These are phyloP conservation scores for Drosophila teissieri DNA, from an alignment of 1,140 invertebrate genomes.

Conservation along the genomic window DNA sequence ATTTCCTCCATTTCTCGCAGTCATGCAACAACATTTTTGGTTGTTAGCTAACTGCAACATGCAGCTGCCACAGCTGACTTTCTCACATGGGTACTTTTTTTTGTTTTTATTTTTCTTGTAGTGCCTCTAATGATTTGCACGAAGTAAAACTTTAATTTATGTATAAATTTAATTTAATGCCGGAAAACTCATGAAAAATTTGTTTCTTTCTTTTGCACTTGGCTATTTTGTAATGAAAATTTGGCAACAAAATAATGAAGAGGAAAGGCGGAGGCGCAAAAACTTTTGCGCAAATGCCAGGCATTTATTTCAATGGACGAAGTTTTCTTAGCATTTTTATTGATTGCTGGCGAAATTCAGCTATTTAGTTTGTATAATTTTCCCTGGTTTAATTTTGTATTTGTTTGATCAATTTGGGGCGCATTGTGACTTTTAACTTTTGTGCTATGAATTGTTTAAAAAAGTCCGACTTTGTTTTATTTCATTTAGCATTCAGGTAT, in stretches of 20 bases:
- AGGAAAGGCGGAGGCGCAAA: conserved; percentile 24
- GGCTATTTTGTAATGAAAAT: conserved; percentile 64
- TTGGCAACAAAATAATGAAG: conserved; percentile 27
- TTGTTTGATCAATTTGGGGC: conserved; percentile 31
- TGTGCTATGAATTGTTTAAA: conserved; percentile 18
- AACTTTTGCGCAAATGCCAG: conserved; percentile 52
- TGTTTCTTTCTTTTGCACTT: conserved; percentile 14
- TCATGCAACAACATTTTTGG: conserved; percentile 66
- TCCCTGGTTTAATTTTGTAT: conserved; percentile 17
- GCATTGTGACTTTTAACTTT: conserved; percentile 11
- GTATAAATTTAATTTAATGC: conserved; percentile 82
- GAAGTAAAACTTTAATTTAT: conserved; percentile 82
- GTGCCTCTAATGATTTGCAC: conserved; percentile 75
- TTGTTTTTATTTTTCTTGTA: conserved; percentile 24
- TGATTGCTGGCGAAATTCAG: conserved; percentile 19
- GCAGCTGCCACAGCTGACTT: conserved; percentile 43
- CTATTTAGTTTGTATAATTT: conserved; percentile 36
- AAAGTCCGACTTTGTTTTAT: not conserved
- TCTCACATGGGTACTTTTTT: conserved; percentile 26
- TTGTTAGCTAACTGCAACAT: conserved; percentile 60
- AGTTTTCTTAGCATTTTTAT: conserved; percentile 9
- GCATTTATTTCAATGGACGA: conserved; percentile 24
- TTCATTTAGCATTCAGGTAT: not conserved
- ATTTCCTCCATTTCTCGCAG: conserved; percentile 6
- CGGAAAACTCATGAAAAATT: conserved; percentile 73